phyloP scores from a whole-genome alignment of 2,888 invertebrate species.

The Lutraria lutraria region DNA sequence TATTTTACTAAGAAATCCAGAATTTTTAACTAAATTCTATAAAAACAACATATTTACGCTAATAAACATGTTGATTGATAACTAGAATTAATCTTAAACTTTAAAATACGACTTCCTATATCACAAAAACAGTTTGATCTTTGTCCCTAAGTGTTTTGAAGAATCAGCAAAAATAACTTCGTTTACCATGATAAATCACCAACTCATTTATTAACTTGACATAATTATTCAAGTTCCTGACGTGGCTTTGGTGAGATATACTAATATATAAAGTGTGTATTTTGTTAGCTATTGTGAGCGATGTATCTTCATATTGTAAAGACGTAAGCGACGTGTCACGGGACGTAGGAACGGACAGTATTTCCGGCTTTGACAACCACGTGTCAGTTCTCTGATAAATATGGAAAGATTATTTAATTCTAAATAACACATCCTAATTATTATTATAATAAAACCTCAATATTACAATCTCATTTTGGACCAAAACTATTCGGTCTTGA shows the following conservation, averaged over 20 bases:
- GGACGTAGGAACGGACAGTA: not conserved
- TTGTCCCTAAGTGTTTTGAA: not conserved
- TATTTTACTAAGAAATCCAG: too few species aligned
- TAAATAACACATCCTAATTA: not conserved
- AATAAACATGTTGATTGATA: not conserved
- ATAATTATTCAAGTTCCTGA: not conserved
- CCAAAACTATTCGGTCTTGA: too few species aligned
- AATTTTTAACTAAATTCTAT: too few species aligned
- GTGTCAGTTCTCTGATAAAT: not conserved
- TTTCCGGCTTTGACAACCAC: not conserved
- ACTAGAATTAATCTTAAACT: not conserved
- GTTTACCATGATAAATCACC: not conserved
- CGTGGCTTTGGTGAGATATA: not conserved
- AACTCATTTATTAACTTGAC: not conserved
- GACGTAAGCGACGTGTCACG: not conserved
- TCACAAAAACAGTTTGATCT: conserved; percentile 7
- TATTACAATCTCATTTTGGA: too few species aligned
- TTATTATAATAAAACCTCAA: too few species aligned
- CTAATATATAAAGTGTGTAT: not conserved
- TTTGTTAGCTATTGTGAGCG: not conserved
- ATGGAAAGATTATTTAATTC: not conserved
- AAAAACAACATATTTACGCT: too few species aligned
- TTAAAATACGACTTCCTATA: not conserved
- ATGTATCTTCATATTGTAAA: not conserved
- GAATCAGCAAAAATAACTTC: not conserved